phyloP scores from a whole-genome alignment of 2,888 invertebrate species.

The Eumacrocentrus americanus region DNA sequence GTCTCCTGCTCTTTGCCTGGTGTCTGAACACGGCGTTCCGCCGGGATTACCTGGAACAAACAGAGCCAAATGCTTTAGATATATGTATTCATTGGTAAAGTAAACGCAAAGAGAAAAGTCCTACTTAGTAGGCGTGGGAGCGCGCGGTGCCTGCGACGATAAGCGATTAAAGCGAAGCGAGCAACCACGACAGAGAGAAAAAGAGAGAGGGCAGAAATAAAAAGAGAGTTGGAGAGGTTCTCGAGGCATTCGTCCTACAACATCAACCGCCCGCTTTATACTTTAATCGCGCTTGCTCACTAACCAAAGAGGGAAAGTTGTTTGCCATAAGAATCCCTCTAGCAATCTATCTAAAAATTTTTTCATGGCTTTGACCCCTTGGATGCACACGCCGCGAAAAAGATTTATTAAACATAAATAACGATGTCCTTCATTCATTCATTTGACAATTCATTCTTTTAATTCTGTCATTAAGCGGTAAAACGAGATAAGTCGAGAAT shows the following conservation, averaged over 20 bases:
- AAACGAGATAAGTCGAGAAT: no score
- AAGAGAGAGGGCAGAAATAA: background rate
- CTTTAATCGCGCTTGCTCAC: constrained; percentile 19
- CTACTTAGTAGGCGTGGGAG: constrained; percentile 19
- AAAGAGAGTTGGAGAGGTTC: background rate
- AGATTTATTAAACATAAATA: no score
- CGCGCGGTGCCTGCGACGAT: constrained; percentile 15
- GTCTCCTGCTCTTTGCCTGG: constrained; percentile 51
- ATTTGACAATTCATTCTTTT: no score
- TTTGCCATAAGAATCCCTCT: constrained; percentile 28
- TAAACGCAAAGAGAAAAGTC: constrained; percentile 16
- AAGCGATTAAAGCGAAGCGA: constrained; percentile 17
- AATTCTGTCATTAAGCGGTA: no score
- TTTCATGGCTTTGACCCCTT: background rate
- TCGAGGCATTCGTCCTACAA: constrained; percentile 23
- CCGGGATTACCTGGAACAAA: constrained; percentile 55
- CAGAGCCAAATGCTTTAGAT: background rate
- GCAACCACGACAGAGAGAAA: background rate
- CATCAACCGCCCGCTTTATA: constrained; percentile 28
- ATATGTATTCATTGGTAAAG: background rate
- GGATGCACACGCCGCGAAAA: background rate
- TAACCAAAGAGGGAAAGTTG: constrained; percentile 31
- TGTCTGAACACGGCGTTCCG: constrained; percentile 50
- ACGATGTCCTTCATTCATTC: no score
- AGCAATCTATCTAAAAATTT: no score